Evolutionary conservation across 2,113 vertebrate species (phyloP).

Genomic region (Echinops telfairi): DNA sequence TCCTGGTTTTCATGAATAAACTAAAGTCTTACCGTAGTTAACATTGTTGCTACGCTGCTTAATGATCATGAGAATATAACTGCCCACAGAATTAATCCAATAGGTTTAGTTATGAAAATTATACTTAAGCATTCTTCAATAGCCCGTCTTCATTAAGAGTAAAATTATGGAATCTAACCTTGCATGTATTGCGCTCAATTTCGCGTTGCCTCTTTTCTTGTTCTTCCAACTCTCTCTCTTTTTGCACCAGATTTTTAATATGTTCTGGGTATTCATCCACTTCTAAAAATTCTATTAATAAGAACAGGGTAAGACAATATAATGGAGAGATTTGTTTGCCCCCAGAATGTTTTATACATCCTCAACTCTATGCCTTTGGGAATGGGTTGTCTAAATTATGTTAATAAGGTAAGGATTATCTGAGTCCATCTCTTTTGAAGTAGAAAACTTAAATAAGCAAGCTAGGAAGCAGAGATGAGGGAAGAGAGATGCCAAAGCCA

Average conservation of each 20-base stretch:
- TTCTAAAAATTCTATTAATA: slow-evolving; percentile 93
- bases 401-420: too few relatives aligned
- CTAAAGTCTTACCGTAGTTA: slow-evolving; percentile 21
- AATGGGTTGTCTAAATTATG: too few relatives aligned
- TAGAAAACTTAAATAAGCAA: neutral
- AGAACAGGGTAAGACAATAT: slow-evolving; percentile 27
- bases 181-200: slow-evolving; percentile 99
- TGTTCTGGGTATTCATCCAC: slow-evolving; percentile 96
- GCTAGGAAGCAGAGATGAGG: neutral
- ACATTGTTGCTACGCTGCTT: neutral
- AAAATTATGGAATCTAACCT: slow-evolving; percentile 88
- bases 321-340: neutral
- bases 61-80: neutral
- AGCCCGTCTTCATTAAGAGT: slow-evolving; percentile 27
- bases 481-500: neutral
- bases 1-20: neutral
- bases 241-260: slow-evolving; percentile 95
- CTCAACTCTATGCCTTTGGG: too few relatives aligned
- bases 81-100: neutral
- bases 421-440: too few relatives aligned
- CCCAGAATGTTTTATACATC: too few relatives aligned
- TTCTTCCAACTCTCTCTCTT: slow-evolving; percentile 97
- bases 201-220: slow-evolving; percentile 98
- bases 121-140: neutral
- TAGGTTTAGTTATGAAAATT: neutral